Evolutionary conservation across 2,113 vertebrate genomes (phyloP), one percentile per base, ranked within the genome.

Genomic region (Suncus etruscus): DNA sequence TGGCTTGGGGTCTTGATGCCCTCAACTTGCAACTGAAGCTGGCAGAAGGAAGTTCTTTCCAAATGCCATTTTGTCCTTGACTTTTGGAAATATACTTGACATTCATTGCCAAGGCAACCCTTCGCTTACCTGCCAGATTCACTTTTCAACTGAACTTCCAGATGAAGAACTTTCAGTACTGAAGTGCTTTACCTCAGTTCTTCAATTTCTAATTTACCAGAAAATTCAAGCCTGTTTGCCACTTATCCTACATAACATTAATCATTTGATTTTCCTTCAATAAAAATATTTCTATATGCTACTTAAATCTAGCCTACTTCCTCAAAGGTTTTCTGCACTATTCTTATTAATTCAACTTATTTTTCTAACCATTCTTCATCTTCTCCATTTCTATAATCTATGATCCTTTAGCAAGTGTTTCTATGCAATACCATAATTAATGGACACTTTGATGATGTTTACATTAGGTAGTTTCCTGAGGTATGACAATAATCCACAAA

Each of bases 261-360:
- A 74, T 86, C 68, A 68, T 80, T 45, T 72, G 73, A 31, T 83
- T 86, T 86, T 73, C 74, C 74, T 87, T 69, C 84, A 87, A 27
- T 87, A 70, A 85, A 94, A 92, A 78, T 54, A 93, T 4, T n/a
- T n/a, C 27, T 78, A 74, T 73, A 77, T 85, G 70, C 39, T 85
- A 77, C 48, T 90, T 85, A 85, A 81, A 90, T 87, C 83, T 92
- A 74, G 68, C 32, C 6, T 39, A 72, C 69, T 91, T 79, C 48
- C 78, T 93, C 45, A 75, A 84, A 84, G 63, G 18, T 84, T 85
- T 74, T 83, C 45, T 86, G 31, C 1, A 74, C 63, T 92, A 58
- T 63, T 90, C n/a, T 81, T 27, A 85, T 3, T 39, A 39, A 39
- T 3, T 22, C 79, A 45, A 48, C 39, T 93, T 68, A 58, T 48